Conservation (phyloP, 2,113 vertebrate species). For the Anarrhichthys ocellatus region DNA sequence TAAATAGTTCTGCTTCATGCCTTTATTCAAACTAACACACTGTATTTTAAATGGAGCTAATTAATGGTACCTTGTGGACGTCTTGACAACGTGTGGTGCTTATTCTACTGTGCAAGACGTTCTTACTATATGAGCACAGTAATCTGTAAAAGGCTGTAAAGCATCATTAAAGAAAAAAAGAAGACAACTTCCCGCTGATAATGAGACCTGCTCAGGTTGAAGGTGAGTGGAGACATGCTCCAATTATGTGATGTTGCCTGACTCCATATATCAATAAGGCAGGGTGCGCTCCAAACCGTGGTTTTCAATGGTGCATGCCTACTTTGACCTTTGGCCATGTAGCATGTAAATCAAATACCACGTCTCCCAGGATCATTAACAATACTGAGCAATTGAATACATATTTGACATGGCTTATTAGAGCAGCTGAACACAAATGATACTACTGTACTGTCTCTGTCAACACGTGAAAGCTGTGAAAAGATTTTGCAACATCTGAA, state of each 20-base stretch:
- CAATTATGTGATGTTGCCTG: background rate
- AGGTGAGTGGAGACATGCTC: background rate
- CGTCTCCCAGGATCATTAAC: background rate
- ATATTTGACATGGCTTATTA: background rate
- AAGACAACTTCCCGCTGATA: background rate
- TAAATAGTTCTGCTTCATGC: slow-evolving; percentile 12
- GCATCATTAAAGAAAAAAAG: background rate
- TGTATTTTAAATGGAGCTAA: background rate
- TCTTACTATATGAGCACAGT: background rate
- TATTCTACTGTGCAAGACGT: background rate
- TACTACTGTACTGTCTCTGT: background rate
- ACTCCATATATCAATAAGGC: background rate
- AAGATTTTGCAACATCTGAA: background rate
- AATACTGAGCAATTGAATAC: background rate
- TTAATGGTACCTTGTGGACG: background rate
- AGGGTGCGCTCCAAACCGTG: background rate
- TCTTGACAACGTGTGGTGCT: background rate
- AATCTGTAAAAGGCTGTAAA: slow-evolving; percentile 7
- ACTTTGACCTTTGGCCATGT: background rate
- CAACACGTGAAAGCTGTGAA: background rate
- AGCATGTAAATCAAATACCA: background rate
- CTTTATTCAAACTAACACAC: background rate
- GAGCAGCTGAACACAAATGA: background rate
- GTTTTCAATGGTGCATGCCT: background rate
- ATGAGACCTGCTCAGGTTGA: background rate